Percentiles rank a stretch among this genome's conserved stretches.
Conservation (phyloP, 2,888 invertebrate genomes). For the Cantharis rustica region DNA sequence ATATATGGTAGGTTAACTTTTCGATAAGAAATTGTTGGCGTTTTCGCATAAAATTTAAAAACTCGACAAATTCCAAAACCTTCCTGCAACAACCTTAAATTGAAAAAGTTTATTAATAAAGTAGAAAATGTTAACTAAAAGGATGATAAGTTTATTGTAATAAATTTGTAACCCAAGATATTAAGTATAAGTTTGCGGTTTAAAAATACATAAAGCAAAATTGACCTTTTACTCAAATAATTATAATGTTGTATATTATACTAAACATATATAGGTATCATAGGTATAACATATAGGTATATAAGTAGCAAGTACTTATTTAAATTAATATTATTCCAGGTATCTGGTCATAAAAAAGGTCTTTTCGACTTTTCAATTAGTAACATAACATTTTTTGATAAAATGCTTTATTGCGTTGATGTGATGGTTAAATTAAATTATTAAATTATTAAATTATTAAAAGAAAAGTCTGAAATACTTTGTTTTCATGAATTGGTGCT, state of each 20-base stretch:
- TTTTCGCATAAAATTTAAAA: conserved; percentile 19
- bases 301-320: too few relatives aligned
- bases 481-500: too few relatives aligned
- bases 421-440: too few relatives aligned
- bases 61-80: neutral
- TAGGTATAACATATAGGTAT: too few relatives aligned
- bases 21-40: conserved; percentile 22
- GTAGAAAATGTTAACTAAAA: neutral
- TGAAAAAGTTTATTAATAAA: neutral
- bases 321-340: too few relatives aligned
- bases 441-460: too few relatives aligned
- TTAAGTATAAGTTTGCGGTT: neutral
- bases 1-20: conserved; percentile 24
- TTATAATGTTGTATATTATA: neutral
- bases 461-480: too few relatives aligned
- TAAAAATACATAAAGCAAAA: neutral
- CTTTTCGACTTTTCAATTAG: too few relatives aligned
- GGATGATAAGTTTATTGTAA: neutral
- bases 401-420: too few relatives aligned
- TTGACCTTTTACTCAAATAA: neutral
- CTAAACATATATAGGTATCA: too few relatives aligned
- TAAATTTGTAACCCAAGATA: neutral
- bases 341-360: too few relatives aligned
- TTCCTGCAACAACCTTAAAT: neutral
- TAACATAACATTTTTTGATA: too few relatives aligned